Base-by-base conservation (phyloP, 1,140 invertebrate species). In the Oryctes rhinoceros region DNA sequence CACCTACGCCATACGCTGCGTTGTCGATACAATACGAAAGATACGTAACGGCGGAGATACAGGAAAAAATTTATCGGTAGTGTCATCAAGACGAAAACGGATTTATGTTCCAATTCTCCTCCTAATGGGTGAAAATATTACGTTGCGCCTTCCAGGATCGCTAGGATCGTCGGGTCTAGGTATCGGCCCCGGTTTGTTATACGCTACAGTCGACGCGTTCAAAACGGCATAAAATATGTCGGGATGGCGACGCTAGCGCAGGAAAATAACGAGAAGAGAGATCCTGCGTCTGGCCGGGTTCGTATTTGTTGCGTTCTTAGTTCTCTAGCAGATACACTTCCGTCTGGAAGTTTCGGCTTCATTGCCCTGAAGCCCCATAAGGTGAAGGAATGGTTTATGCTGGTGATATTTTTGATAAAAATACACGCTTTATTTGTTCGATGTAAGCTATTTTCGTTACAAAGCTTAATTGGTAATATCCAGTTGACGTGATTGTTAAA, bases 71-170 rank as follows among this genome's bases (percentile, higher is more conserved):
- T 30, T 71, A 67, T 67, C 65, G 30, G 39, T 18, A 5, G 10
- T 18, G 30, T 67, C 65, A 67, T 20, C 65, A 67, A 35, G 65
- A 35, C 18, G 65, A 67, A 20, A 67, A 10, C 65, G 20, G 65
- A 67, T 67, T 67, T 67, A 67, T 67, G 18, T 67, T 13, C 20
- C 65, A 67, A 67, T 67, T 67, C 20, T 20, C 18, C 1, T 13
- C 30, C 15, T 67, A 24, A 67, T 67, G 18, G 65, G 65, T 67
- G 18, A 67, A 67, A 67, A 67, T 67, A 67, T 67, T 53, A 53
- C 20, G 18, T 67, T 67, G 24, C 65, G 65, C 18, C n/a, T 18
- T 67, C 1, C 18, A 67, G 18, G 65, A 6, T 20, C 15, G 65
- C 15, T 30, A 67, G 6, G 6, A 18, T 7, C 65, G 3, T 10